phyloP scores from a whole-genome alignment of 2,888 invertebrate genomes.

The Chrysotoxum bicinctum region DNA sequence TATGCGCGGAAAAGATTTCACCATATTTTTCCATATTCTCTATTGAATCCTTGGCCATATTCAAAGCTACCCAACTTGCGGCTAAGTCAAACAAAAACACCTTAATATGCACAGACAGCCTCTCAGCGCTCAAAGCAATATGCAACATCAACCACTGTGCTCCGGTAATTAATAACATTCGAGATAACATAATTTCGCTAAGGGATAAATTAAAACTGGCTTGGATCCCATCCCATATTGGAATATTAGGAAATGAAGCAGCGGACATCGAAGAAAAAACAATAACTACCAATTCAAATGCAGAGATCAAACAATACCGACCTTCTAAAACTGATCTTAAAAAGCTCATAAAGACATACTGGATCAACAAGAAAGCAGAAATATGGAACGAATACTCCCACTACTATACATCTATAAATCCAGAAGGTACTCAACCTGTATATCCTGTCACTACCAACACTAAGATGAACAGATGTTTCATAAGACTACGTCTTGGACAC shows the following conservation, averaged over 20 bases:
- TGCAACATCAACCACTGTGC: not conserved
- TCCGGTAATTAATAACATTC: not conserved
- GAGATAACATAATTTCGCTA: not conserved
- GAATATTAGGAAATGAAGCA: not conserved
- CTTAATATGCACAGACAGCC: not conserved
- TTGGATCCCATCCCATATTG: not conserved
- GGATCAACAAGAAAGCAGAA: not conserved
- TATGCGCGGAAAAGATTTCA: not conserved
- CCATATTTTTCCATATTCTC: not conserved
- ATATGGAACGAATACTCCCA: not conserved
- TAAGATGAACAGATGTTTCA: not conserved
- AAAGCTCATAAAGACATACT: not conserved
- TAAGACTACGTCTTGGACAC: not conserved
- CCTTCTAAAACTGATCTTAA: not conserved
- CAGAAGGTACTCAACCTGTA: not conserved
- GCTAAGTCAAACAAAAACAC: too few species aligned
- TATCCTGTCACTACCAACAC: not conserved
- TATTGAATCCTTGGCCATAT: not conserved
- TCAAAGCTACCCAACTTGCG: not conserved
- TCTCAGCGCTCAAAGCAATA: not conserved
- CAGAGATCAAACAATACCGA: not conserved
- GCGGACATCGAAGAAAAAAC: not conserved
- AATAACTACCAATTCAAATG: not conserved
- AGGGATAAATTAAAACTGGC: not conserved
- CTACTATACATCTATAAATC: not conserved